A percentile compares a stretch with the other conserved stretches of the same genome.
phyloP scores from a whole-genome alignment of 2,113 vertebrate species.

The Catagonus wagneri region DNA sequence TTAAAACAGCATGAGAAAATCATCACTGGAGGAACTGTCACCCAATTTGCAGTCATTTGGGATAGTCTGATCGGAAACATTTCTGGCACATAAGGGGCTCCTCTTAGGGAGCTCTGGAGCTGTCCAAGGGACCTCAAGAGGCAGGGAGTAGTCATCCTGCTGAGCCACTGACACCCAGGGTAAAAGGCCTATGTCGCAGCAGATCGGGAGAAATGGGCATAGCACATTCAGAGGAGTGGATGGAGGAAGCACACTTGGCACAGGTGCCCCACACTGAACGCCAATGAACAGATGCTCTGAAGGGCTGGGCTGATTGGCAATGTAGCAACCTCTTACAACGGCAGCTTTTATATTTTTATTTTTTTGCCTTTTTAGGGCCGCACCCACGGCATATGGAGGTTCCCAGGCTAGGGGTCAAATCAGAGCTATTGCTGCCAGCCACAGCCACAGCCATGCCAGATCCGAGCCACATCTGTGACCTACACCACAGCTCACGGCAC shows the following conservation, averaged over 20 bases:
- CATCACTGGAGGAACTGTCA: not conserved
- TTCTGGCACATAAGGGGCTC: not conserved
- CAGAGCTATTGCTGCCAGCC: too few relatives aligned
- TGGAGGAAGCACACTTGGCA: not conserved
- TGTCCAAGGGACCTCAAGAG: not conserved
- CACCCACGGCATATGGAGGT: too few relatives aligned
- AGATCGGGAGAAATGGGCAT: not conserved
- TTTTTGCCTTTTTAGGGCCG: too few relatives aligned
- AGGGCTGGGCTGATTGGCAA: not conserved
- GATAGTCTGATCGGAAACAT: not conserved
- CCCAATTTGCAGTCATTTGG: not conserved
- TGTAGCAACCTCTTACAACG: not conserved
- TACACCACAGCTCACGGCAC: too few relatives aligned
- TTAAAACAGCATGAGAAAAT: slow-evolving; percentile 12
- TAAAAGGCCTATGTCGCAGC: not conserved
- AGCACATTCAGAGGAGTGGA: not conserved
- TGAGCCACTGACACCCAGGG: not conserved
- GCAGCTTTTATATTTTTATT: too few relatives aligned
- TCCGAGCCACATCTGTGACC: too few relatives aligned
- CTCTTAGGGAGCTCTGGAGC: not conserved
- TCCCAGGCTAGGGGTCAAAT: too few relatives aligned
- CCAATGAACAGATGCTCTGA: not conserved
- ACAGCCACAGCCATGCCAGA: too few relatives aligned
- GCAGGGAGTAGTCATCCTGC: not conserved
- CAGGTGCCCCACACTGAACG: not conserved